Percentiles rank a stretch among this genome's conserved stretches.
Conservation (phyloP, 2,888 invertebrate genomes). For the Cistogaster globosa region DNA sequence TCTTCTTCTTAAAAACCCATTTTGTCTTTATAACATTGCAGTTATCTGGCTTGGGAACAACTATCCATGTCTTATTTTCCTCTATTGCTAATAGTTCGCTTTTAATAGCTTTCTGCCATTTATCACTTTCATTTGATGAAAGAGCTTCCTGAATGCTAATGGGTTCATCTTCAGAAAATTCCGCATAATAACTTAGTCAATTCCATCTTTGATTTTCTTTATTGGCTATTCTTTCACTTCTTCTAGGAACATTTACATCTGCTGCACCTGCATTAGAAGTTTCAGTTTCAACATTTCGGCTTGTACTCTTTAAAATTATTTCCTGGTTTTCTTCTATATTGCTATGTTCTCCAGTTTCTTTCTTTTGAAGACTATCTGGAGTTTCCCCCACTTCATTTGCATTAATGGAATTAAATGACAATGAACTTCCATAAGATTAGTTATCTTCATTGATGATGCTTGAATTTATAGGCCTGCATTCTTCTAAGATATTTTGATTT, state of each 20-base stretch:
- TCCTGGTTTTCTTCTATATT: no score
- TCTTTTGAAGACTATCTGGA: background rate
- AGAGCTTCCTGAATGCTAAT: background rate
- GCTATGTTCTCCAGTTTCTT: no score
- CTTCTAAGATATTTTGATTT: background rate
- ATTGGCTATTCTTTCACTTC: constrained; percentile 3
- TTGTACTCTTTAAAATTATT: no score
- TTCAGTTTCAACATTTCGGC: no score
- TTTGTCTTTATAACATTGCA: background rate
- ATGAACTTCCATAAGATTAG: background rate
- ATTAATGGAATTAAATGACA: background rate
- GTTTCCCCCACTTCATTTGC: background rate
- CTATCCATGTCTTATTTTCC: background rate
- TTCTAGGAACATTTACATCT: background rate
- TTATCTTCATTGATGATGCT: background rate
- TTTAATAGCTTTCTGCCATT: background rate
- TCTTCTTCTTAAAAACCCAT: background rate
- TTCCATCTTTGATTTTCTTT: background rate
- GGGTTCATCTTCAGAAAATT: background rate
- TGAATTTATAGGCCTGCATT: background rate
- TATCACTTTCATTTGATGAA: background rate
- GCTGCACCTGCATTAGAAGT: background rate
- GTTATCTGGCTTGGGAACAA: background rate
- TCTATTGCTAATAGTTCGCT: background rate
- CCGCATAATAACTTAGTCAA: constrained; percentile 3